Evolutionary conservation across 2,113 vertebrate genomes (phyloP).

Genomic region (Sula dactylatra): DNA sequence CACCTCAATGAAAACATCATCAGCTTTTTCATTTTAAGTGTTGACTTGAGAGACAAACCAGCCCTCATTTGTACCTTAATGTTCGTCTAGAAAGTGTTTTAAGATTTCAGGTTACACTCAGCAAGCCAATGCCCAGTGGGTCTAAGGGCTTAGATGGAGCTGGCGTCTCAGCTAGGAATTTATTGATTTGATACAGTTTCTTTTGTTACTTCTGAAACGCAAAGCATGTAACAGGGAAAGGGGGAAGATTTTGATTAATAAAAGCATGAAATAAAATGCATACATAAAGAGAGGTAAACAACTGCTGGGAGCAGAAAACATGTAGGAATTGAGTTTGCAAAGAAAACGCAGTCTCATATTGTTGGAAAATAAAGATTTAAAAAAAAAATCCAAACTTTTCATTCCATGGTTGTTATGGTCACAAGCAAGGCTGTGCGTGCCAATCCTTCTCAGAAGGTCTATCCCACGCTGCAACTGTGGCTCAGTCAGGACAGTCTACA

Average conservation of each 20-base stretch:
- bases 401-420: neutral
- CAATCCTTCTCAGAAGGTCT: neutral
- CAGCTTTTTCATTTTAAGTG: constrained; percentile 67
- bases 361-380: neutral
- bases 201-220: constrained; percentile 71
- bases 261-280: constrained; percentile 68
- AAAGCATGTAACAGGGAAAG: neutral
- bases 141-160: constrained; percentile 41
- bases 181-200: constrained; percentile 74
- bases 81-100: constrained; percentile 62
- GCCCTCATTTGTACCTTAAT: constrained; percentile 56
- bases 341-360: neutral
- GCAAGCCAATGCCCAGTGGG: constrained; percentile 59
- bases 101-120: constrained; percentile 70
- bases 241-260: constrained; percentile 56
- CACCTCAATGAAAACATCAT: constrained; percentile 68
- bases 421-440: neutral
- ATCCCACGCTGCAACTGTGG: neutral
- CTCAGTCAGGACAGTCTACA: neutral
- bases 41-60: constrained; percentile 73
- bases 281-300: constrained; percentile 40
- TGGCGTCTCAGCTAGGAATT: constrained; percentile 58
- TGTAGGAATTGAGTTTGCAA: neutral
- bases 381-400: neutral
- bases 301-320: neutral